Base-by-base conservation (phyloP, 2,888 invertebrate genomes). In the Drosophila tanythrix region DNA sequence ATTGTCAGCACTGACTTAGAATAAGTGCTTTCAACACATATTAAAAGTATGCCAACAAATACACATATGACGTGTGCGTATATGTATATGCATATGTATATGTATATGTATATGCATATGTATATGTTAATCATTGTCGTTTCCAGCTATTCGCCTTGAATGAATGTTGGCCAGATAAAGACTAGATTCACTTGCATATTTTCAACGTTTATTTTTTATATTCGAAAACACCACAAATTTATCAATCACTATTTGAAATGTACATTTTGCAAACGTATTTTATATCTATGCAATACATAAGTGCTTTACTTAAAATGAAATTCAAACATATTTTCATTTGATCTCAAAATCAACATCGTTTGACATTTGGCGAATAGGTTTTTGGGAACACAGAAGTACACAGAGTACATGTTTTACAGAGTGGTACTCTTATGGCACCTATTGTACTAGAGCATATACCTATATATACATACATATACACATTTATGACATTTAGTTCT, bases 1-100 rank as follows among this genome's bases (percentile, higher is more conserved):
- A 75, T 75, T 76, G 48, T 40, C 68, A 66, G 55, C 43, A 29
- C 50, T 36, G 33, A 43, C 43, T 63, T 13, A 33, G 55, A 38
- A 59, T 68, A 48, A 21, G 33, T 50, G 36, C 40, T 56, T 31
- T 56, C 36, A 46, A 57, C 38, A 46, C 70, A 27, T 36, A 18
- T 27, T 7, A 13, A 35, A 18, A 38, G n/a, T 15, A 35, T 48
- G 56, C 29, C 50, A 46, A 52, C 31, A 35, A 52, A 57, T 21
- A 36, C 43, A 11, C 27, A 52, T 11, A 21, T 59, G 31, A 33
- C 31, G 35, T 31, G 27, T 64, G 31, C 36, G 21, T 38, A 43
- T 36, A 13, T 21, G 31, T 6, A 21, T 13, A 57, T 59, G n/a
- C 15, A 21, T 53, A 36, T 31, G 35, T 36, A n/a, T n/a, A n/a